A percentile compares a stretch with the other conserved stretches of the same genome.
Evolutionary conservation across 2,113 vertebrate genomes (phyloP).

Genomic region (Pleuronectes platessa): DNA sequence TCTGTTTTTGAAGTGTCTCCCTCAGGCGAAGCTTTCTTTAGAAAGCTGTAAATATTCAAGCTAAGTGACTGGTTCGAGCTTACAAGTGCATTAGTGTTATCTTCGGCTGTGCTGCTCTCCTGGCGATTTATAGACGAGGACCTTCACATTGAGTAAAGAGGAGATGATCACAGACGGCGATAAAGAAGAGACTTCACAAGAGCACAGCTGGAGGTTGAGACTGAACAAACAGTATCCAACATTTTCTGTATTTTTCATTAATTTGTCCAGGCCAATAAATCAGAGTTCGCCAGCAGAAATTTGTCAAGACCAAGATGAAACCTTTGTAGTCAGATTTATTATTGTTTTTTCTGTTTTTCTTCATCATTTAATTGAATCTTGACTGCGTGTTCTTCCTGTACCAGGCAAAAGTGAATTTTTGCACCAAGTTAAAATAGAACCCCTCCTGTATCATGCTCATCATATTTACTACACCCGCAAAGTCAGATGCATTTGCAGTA

Average conservation of each 20-base stretch:
- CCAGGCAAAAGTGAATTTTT: neutral
- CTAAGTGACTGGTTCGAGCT: constrained; percentile 65
- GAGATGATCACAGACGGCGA: constrained; percentile 23
- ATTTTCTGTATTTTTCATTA: constrained; percentile 10
- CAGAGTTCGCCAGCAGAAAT: neutral
- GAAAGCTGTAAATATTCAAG: constrained; percentile 61
- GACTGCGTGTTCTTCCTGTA: neutral
- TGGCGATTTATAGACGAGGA: constrained; percentile 51
- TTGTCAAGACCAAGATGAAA: constrained; percentile 26
- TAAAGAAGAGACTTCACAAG: constrained; percentile 34
- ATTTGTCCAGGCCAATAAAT: constrained; percentile 24
- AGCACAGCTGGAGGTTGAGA: constrained; percentile 31
- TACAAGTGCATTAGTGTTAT: constrained; percentile 63
- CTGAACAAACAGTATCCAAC: constrained; percentile 20
- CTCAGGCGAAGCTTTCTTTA: constrained; percentile 34
- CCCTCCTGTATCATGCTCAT: neutral
- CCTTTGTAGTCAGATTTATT: constrained; percentile 11
- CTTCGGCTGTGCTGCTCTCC: constrained; percentile 45
- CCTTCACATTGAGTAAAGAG: constrained; percentile 43
- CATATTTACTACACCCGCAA: neutral
- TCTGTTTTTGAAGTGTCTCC: constrained; percentile 60
- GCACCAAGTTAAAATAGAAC: neutral
- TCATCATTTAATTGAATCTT: constrained; percentile 7
- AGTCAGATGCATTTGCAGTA: neutral
- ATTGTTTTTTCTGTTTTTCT: neutral